These are phyloP conservation scores for Phyllotis vaccarum DNA, from an alignment of 2,797 vertebrate species.

Conservation along the genomic window DNA sequence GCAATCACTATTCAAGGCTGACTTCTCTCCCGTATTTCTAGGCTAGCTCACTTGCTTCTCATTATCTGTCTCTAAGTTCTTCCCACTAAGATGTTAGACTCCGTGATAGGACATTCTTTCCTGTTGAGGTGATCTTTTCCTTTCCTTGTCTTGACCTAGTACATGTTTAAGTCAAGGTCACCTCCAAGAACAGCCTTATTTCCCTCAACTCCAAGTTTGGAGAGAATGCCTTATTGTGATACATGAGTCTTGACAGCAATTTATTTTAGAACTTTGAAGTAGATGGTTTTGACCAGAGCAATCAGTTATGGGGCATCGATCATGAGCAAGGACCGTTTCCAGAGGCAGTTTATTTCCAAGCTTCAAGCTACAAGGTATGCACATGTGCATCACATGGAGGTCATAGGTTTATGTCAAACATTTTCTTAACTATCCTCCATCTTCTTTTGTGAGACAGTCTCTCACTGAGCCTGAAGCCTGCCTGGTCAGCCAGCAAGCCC, in stretches of 20 bases:
- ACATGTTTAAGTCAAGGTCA: conserved; percentile 39
- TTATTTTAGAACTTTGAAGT: conserved; percentile 75
- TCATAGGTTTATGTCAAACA: background rate
- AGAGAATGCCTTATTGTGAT: conserved; percentile 51
- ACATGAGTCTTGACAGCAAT: conserved; percentile 68
- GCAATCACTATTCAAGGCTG: background rate
- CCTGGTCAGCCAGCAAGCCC: background rate
- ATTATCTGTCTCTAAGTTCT: background rate
- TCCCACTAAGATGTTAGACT: conserved; percentile 10
- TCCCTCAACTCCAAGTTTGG: conserved; percentile 48
- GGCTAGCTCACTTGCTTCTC: background rate
- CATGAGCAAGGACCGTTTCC: conserved; percentile 73
- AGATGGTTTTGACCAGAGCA: conserved; percentile 76
- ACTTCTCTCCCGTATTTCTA: background rate
- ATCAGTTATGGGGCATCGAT: conserved; percentile 80
- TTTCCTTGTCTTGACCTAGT: conserved; percentile 41
- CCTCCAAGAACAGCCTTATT: conserved; percentile 61
- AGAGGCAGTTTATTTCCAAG: conserved; percentile 45
- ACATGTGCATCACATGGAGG: background rate
- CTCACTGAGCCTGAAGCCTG: background rate
- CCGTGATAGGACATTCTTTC: background rate
- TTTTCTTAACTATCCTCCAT: background rate
- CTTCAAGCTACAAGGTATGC: background rate
- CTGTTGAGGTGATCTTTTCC: conserved; percentile 42
- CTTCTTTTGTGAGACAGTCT: background rate